Evolutionary conservation across 2,888 invertebrate species (phyloP).

Genomic region (Phaedon cochleariae): DNA sequence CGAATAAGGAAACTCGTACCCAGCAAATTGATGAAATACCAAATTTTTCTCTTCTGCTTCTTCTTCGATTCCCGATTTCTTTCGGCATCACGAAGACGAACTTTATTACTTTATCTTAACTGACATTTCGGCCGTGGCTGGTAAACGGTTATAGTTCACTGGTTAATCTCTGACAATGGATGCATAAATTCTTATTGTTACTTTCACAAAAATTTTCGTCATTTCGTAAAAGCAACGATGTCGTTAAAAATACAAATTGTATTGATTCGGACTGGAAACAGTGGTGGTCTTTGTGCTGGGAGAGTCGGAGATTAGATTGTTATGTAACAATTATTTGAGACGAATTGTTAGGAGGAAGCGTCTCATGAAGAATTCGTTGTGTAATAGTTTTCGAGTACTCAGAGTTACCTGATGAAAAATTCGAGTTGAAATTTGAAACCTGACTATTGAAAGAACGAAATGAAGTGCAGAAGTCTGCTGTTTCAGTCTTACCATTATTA

Average conservation of each 20-base stretch:
- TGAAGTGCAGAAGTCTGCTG: too few species aligned
- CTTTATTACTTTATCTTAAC: slow-evolving; percentile 48
- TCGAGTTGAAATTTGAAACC: too few species aligned
- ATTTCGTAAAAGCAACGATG: slow-evolving; percentile 45
- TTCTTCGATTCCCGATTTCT: slow-evolving; percentile 38
- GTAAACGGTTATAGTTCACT: slow-evolving; percentile 51
- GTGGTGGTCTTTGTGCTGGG: background rate
- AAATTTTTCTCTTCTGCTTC: slow-evolving; percentile 37
- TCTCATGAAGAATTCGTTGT: background rate
- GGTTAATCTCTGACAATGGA: slow-evolving; percentile 53
- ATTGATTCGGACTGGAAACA: slow-evolving; percentile 13
- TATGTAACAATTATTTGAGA: background rate
- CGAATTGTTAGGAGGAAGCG: background rate
- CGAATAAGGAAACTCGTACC: slow-evolving; percentile 20
- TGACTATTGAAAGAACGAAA: too few species aligned
- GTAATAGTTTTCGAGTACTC: too few species aligned
- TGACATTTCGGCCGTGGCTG: slow-evolving; percentile 47
- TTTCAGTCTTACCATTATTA: too few species aligned
- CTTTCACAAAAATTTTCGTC: slow-evolving; percentile 51
- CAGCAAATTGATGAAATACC: too few species aligned
- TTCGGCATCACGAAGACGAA: slow-evolving; percentile 51
- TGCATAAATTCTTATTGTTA: slow-evolving; percentile 52
- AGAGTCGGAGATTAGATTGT: background rate
- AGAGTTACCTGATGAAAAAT: too few species aligned
- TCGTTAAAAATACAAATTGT: slow-evolving; percentile 32